Evolutionary conservation across 2,888 invertebrate species (phyloP).

Genomic region (Sinopyrophorus schimmeli): DNA sequence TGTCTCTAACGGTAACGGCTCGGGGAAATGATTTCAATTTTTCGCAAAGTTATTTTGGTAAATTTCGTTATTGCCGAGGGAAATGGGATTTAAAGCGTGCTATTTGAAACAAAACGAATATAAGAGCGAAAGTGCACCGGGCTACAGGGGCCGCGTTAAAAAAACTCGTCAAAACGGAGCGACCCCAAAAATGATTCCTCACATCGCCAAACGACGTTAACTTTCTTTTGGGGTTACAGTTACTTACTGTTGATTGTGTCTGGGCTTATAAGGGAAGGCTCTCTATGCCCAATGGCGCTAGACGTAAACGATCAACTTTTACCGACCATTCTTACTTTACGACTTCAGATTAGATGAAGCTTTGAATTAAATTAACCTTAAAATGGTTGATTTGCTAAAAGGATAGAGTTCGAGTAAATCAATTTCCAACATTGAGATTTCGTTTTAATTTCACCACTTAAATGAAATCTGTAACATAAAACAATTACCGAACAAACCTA

Average conservation of each 20-base stretch:
- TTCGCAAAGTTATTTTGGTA: background rate
- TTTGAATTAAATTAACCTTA: slow-evolving; percentile 23
- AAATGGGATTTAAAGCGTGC: slow-evolving; percentile 7
- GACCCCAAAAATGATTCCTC: slow-evolving; percentile 9
- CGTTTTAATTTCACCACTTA: no score
- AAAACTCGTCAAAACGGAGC: slow-evolving; percentile 7
- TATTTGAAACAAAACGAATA: slow-evolving; percentile 4
- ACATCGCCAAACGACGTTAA: slow-evolving; percentile 18
- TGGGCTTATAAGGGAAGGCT: slow-evolving; percentile 22
- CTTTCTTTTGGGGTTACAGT: slow-evolving; percentile 17
- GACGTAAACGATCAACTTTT: slow-evolving; percentile 27
- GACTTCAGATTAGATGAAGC: slow-evolving; percentile 26
- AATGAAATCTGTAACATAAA: no score
- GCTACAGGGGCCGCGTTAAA: background rate
- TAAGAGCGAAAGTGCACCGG: slow-evolving; percentile 1
- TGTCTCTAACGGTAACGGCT: no score
- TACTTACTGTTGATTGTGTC: slow-evolving; percentile 23
- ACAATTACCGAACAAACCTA: no score
- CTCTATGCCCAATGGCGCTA: slow-evolving; percentile 23
- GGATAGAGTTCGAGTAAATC: slow-evolving; percentile 14
- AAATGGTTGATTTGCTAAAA: slow-evolving; percentile 20
- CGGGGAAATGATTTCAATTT: no score
- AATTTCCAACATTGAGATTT: slow-evolving; percentile 15
- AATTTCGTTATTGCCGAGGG: slow-evolving; percentile 6
- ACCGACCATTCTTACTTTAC: slow-evolving; percentile 24